These are phyloP conservation scores for Sarcophaga subvicina DNA, from an alignment of 2,888 invertebrate species.

Conservation along the genomic window DNA sequence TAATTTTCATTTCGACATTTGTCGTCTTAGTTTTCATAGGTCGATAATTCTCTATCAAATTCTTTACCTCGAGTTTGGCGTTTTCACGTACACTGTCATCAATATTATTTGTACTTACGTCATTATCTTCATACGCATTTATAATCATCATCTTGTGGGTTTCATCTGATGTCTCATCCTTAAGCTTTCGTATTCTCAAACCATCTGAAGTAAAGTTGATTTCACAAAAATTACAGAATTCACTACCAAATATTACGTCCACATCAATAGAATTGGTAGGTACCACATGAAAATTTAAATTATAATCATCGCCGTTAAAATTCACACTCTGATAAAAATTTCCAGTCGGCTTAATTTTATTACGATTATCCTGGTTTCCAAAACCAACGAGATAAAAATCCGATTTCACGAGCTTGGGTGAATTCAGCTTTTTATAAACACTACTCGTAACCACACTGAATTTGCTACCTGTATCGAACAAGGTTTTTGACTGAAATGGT, in stretches of 20 bases:
- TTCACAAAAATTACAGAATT: constrained; percentile 36
- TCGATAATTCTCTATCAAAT: constrained; percentile 70
- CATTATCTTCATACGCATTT: not conserved
- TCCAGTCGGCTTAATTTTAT: constrained; percentile 7
- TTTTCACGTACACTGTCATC: constrained; percentile 20
- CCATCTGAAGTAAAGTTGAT: constrained; percentile 29
- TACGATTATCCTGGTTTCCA: constrained; percentile 4
- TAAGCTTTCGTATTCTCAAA: constrained; percentile 38
- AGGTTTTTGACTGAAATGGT: not conserved
- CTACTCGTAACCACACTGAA: constrained; percentile 12
- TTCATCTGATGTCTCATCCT: not conserved
- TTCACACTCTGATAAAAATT: constrained; percentile 24
- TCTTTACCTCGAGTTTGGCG: constrained; percentile 52
- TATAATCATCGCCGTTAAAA: constrained; percentile 18
- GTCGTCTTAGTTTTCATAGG: constrained; percentile 70
- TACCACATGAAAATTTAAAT: constrained; percentile 49
- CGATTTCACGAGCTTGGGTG: constrained; percentile 1
- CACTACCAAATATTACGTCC: constrained; percentile 47
- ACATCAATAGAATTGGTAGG: constrained; percentile 29
- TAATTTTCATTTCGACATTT: constrained; percentile 71
- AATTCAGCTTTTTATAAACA: constrained; percentile 1
- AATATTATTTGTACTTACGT: constrained; percentile 29
- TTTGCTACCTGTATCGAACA: constrained; percentile 39
- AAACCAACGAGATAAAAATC: constrained; percentile 39
- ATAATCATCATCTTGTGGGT: constrained; percentile 34